Evolutionary conservation across 2,797 vertebrate species (phyloP).

Genomic region (Aldrovandia affinis): DNA sequence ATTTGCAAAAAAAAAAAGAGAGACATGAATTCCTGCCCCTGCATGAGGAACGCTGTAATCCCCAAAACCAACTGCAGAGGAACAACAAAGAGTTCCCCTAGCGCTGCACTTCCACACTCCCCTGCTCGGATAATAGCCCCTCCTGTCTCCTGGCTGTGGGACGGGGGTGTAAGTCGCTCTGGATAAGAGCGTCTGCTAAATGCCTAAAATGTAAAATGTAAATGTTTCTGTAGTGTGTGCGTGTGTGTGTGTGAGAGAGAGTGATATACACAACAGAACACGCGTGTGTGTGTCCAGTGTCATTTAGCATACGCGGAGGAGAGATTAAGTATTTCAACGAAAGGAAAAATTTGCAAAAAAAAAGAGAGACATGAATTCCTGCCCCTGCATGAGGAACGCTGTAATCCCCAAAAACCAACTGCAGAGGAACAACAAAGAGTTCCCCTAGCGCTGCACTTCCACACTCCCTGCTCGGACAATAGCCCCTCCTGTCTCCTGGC

Average conservation of each 20-base stretch:
- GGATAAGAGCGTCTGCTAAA: no score
- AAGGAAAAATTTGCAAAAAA: neutral
- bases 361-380: conserved; percentile 11
- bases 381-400: neutral
- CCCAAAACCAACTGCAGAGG: neutral
- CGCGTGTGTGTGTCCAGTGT: neutral
- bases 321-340: no score
- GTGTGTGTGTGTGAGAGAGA: neutral
- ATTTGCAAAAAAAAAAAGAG: neutral
- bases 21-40: conserved; percentile 6
- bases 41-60: conserved; percentile 7
- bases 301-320: no score
- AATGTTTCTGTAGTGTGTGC: no score
- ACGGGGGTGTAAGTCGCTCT: no score
- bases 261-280: no score
- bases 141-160: neutral
- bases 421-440: conserved; percentile 7
- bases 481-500: neutral
- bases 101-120: neutral
- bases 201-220: no score
- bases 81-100: conserved; percentile 16
- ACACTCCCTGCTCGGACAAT: conserved; percentile 7
- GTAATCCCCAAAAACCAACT: conserved; percentile 22
- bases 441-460: neutral
- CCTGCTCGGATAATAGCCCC: neutral